These are phyloP conservation scores for Elysia crispata DNA, from an alignment of 2,888 invertebrate genomes.

Conservation along the genomic window DNA sequence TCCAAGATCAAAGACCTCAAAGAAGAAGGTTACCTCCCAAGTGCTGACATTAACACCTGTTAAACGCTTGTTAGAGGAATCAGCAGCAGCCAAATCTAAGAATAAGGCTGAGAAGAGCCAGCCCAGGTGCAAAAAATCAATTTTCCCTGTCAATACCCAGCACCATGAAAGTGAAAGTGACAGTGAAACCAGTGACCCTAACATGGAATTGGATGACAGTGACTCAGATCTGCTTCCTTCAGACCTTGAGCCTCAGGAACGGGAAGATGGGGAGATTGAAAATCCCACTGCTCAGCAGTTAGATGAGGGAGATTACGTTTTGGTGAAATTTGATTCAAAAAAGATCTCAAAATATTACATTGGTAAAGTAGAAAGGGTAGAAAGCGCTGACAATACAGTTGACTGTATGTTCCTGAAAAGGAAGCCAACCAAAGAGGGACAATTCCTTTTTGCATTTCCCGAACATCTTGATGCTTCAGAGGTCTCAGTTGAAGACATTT, in stretches of 20 bases:
- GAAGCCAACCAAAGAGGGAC: background rate
- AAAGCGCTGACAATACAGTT: background rate
- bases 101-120: too few relatives aligned
- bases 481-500: background rate
- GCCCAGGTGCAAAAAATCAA: too few relatives aligned
- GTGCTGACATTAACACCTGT: background rate
- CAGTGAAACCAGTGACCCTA: conserved; percentile 1
- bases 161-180: too few relatives aligned
- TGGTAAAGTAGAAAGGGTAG: background rate
- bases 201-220: background rate
- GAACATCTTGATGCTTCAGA: conserved; percentile 6
- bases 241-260: background rate
- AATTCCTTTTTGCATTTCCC: background rate
- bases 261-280: background rate
- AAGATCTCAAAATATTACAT: background rate
- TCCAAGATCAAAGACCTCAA: background rate
- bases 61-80: background rate
- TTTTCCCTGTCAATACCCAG: too few relatives aligned
- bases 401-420: background rate
- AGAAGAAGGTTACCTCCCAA: background rate
- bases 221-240: background rate
- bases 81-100: too few relatives aligned
- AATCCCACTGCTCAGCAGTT: background rate
- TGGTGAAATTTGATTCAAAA: background rate
- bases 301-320: background rate